Percentiles rank a stretch among this genome's conserved stretches.
Evolutionary conservation across 2,113 vertebrate species (phyloP).

Genomic region (Pithys albifrons): DNA sequence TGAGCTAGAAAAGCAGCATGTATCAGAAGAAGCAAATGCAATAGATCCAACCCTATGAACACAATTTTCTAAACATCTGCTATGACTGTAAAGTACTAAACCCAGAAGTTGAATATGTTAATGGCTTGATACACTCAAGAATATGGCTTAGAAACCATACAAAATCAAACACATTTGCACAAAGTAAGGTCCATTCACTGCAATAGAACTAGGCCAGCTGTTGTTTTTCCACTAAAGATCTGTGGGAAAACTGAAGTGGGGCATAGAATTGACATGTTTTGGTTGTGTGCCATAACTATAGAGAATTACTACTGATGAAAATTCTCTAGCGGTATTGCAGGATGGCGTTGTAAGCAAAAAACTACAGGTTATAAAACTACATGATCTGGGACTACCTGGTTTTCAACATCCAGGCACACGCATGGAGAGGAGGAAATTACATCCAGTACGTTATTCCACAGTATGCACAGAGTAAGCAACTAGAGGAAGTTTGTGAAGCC

Average conservation of each 20-base stretch:
- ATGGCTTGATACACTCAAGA: not conserved
- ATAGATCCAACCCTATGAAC: constrained; percentile 40
- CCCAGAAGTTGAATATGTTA: not conserved
- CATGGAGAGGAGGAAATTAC: rapidly evolving
- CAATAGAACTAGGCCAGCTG: not conserved
- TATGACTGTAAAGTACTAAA: not conserved
- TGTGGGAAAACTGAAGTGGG: not conserved
- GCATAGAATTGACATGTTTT: not conserved
- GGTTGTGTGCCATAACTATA: not conserved
- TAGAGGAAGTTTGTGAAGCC: not conserved
- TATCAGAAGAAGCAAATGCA: constrained; percentile 47
- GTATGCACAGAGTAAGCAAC: not conserved
- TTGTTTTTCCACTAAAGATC: not conserved
- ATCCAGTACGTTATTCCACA: not conserved
- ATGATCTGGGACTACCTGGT: not conserved
- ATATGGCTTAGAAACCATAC: not conserved
- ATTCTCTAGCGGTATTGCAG: not conserved
- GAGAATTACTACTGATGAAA: not conserved
- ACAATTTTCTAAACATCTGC: constrained; percentile 57
- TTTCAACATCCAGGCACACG: not conserved
- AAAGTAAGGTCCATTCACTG: not conserved
- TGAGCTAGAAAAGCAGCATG: constrained; percentile 36
- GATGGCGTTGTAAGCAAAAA: not conserved
- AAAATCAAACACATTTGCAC: not conserved
- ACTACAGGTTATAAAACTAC: not conserved